phyloP scores from a whole-genome alignment of 1,140 invertebrate genomes.

The Metopolophium dirhodum region DNA sequence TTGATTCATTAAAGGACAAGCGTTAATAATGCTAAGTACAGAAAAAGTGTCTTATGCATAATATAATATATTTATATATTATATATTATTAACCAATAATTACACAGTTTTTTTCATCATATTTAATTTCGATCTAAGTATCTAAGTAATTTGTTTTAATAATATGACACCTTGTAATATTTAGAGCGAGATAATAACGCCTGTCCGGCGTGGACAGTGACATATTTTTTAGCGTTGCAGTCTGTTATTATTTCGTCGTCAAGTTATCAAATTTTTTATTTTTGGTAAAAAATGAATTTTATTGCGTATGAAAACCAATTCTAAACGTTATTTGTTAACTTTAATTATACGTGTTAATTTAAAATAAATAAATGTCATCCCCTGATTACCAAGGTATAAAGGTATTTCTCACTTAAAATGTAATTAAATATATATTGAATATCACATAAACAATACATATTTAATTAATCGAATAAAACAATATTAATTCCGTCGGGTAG shows the following conservation, averaged over 20 bases:
- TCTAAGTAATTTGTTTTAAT: background rate
- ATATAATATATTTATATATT: too few relatives aligned
- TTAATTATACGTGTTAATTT: too few relatives aligned
- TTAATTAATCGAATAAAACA: background rate
- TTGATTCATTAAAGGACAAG: background rate
- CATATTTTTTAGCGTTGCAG: background rate
- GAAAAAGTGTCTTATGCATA: background rate
- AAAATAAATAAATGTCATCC: background rate
- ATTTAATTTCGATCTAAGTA: background rate
- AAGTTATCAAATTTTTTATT: background rate
- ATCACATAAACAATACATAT: background rate
- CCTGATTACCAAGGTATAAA: background rate
- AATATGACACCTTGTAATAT: background rate
- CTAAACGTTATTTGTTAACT: background rate
- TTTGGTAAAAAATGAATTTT: background rate
- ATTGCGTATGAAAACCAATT: background rate
- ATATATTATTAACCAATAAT: background rate
- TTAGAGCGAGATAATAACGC: background rate
- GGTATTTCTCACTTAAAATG: background rate
- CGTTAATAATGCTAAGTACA: background rate
- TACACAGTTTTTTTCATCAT: background rate
- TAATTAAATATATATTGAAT: background rate
- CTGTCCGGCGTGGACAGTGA: background rate
- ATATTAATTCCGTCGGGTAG: background rate
- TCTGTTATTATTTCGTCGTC: background rate